Conservation (phyloP, 2,888 invertebrate species). For the Scaptomyza polygonia region DNA sequence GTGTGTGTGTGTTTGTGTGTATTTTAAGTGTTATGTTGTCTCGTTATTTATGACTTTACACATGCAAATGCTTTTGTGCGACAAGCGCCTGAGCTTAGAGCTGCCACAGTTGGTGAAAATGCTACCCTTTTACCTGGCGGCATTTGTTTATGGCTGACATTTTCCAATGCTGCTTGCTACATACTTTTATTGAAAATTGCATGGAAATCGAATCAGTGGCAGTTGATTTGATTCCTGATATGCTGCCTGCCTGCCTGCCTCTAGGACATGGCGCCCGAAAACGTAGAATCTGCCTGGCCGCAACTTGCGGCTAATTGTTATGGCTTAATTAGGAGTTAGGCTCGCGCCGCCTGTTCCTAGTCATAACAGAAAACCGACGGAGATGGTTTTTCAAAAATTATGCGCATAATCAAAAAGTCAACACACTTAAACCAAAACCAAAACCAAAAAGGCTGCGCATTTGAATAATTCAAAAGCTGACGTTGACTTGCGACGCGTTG, state of each 20-base stretch:
- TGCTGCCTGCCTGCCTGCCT: constrained; percentile 4
- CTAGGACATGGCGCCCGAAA: constrained; percentile 1
- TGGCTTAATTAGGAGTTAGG: constrained; percentile 71
- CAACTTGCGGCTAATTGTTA: constrained; percentile 64
- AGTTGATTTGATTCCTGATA: constrained; percentile 65
- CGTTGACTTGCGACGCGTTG: constrained; percentile 46
- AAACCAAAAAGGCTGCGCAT: constrained; percentile 70
- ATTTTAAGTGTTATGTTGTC: constrained; percentile 74
- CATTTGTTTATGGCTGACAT: constrained; percentile 76
- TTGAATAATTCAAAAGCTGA: constrained; percentile 81
- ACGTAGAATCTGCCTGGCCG: constrained; percentile 3
- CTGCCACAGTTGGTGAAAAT: constrained; percentile 47
- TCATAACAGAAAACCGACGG: constrained; percentile 54
- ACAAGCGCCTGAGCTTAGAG: constrained; percentile 75
- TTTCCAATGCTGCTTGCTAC: constrained; percentile 47
- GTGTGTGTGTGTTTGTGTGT: constrained; percentile 32
- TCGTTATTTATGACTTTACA: constrained; percentile 82
- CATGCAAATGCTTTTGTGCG: constrained; percentile 80
- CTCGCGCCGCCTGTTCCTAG: constrained; percentile 35
- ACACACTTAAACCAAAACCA: constrained; percentile 35
- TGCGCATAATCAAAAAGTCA: constrained; percentile 82
- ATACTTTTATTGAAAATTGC: constrained; percentile 79
- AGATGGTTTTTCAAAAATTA: constrained; percentile 72
- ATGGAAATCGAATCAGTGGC: constrained; percentile 71
- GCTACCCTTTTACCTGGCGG: constrained; percentile 65